Conservation (phyloP, 1,140 invertebrate species). For the Zophobas atratus region DNA sequence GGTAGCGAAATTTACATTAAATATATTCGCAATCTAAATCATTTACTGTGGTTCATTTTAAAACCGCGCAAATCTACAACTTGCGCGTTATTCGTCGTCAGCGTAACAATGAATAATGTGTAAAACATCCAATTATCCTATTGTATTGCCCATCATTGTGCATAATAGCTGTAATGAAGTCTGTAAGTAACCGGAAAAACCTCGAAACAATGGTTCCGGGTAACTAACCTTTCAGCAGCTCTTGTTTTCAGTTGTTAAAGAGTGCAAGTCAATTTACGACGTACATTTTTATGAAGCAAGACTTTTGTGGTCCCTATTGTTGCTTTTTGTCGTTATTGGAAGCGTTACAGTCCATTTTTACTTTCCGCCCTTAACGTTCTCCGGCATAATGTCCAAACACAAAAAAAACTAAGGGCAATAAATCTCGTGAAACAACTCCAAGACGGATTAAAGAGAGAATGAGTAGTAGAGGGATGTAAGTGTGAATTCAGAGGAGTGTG, state of each 20-base stretch:
- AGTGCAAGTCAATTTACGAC: constrained; percentile 42
- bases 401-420: constrained; percentile 36
- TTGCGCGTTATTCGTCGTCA: too few species aligned
- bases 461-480: constrained; percentile 39
- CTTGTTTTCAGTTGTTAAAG: constrained; percentile 17
- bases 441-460: constrained; percentile 44
- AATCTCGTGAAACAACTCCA: constrained; percentile 45
- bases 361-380: constrained; percentile 29
- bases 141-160: not conserved
- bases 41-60: too few species aligned
- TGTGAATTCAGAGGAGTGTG: constrained; percentile 39
- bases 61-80: too few species aligned
- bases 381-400: constrained; percentile 27
- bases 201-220: constrained; percentile 7
- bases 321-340: constrained; percentile 34
- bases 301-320: constrained; percentile 19
- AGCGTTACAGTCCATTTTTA: constrained; percentile 33
- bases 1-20: too few species aligned
- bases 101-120: not conserved
- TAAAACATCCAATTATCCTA: not conserved
- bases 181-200: constrained; percentile 18
- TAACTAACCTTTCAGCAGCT: not conserved
- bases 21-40: too few species aligned
- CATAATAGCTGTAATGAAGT: constrained; percentile 13
- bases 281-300: constrained; percentile 18